These are phyloP conservation scores for Fulica atra DNA, from an alignment of 2,113 vertebrate species.

Conservation along the genomic window DNA sequence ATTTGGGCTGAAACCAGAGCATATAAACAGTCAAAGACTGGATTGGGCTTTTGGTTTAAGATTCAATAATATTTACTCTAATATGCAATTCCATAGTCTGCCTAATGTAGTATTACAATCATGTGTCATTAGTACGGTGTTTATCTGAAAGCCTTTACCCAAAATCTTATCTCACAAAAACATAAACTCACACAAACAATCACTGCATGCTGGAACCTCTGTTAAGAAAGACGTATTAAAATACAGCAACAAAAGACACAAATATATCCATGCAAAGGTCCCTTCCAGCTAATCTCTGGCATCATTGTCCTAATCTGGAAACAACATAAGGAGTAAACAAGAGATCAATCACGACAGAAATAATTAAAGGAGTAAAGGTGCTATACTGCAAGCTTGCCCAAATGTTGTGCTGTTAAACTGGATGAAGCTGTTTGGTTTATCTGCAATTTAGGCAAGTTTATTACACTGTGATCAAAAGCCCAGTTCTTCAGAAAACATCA, in stretches of 20 bases:
- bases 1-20: neutral
- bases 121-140: neutral
- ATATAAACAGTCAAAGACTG: neutral
- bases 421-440: neutral
- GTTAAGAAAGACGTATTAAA: neutral
- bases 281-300: neutral
- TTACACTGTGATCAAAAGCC: neutral
- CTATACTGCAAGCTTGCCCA: neutral
- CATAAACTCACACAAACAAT: neutral
- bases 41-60: neutral
- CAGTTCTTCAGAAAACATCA: neutral
- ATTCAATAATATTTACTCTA: neutral
- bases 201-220: neutral
- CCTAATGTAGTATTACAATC: neutral
- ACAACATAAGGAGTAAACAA: neutral
- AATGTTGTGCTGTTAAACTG: neutral
- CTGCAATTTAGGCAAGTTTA: neutral
- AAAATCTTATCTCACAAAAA: conserved; percentile 14
- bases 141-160: neutral
- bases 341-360: neutral
- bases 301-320: neutral
- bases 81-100: neutral
- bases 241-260: neutral
- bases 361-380: neutral
- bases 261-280: neutral